These are phyloP conservation scores for Rugalucina vietnamica DNA, from an alignment of 2,888 invertebrate genomes.

Conservation along the genomic window DNA sequence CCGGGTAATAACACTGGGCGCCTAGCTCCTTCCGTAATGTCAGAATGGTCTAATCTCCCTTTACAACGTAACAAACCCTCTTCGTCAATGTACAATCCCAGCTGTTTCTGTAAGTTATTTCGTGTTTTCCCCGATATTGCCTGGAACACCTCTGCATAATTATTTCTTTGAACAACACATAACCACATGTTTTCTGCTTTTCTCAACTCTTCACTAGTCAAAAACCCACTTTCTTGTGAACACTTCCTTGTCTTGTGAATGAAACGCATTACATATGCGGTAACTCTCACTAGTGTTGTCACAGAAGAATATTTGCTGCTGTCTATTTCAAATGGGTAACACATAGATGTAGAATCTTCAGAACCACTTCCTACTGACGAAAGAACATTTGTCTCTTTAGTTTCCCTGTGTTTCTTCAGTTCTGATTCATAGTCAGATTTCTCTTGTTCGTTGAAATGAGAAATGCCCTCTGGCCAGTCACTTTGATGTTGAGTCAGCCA, in stretches of 20 bases:
- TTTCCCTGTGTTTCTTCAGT: background rate
- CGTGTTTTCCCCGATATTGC: background rate
- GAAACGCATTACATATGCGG: constrained; percentile 11
- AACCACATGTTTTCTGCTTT: constrained; percentile 9
- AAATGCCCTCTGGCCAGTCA: too few species aligned
- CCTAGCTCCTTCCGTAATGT: constrained; percentile 2
- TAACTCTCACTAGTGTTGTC: constrained; percentile 19
- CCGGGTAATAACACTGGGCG: constrained; percentile 1
- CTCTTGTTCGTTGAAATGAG: background rate
- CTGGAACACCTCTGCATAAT: constrained; percentile 9
- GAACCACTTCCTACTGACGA: background rate
- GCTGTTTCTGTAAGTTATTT: constrained; percentile 18
- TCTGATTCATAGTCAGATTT: background rate
- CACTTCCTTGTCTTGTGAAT: background rate
- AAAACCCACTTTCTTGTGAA: background rate
- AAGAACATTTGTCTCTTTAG: background rate
- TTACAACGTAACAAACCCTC: constrained; percentile 3
- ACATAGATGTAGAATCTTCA: background rate
- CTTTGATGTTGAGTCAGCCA: background rate
- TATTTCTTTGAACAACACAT: background rate
- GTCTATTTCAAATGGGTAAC: constrained; percentile 25
- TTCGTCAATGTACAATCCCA: constrained; percentile 8
- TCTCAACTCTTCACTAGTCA: constrained; percentile 10
- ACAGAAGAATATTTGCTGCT: constrained; percentile 11
- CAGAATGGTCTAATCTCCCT: constrained; percentile 18